Evolutionary conservation across 2,888 invertebrate genomes (phyloP).

Genomic region (Agrochola circellaris): DNA sequence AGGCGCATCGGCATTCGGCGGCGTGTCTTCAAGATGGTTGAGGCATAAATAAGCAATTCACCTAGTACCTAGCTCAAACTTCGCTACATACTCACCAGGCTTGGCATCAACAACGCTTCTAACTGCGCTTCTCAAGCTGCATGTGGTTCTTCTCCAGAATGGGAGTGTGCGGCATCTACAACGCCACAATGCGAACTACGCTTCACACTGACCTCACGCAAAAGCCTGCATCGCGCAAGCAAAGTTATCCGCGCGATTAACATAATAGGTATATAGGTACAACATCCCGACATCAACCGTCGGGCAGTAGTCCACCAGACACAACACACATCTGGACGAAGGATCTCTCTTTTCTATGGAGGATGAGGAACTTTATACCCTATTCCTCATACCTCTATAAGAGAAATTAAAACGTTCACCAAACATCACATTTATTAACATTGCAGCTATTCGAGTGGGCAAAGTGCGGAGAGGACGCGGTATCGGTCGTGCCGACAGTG

Average conservation of each 20-base stretch:
- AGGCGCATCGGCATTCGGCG: neutral
- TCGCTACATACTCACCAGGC: no score
- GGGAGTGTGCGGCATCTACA: no score
- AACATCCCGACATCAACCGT: neutral
- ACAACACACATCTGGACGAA: neutral
- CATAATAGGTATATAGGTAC: no score
- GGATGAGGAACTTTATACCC: neutral
- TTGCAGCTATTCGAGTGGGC: slow-evolving; percentile 80
- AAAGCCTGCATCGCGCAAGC: no score
- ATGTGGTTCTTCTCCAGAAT: no score
- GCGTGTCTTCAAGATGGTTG: neutral
- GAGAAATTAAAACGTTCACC: neutral
- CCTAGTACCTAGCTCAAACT: no score
- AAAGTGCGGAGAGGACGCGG: slow-evolving; percentile 81
- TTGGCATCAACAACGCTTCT: no score
- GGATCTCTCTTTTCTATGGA: neutral
- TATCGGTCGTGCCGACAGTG: slow-evolving; percentile 81
- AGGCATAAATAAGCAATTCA: neutral
- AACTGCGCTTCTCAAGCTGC: no score
- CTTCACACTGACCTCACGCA: no score
- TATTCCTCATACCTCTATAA: neutral
- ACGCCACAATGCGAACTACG: neutral
- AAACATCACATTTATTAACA: neutral
- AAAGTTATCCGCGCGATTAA: no score
- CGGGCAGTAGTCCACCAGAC: neutral